phyloP scores from a whole-genome alignment of 2,888 invertebrate genomes.

The Brachylomia viminalis region DNA sequence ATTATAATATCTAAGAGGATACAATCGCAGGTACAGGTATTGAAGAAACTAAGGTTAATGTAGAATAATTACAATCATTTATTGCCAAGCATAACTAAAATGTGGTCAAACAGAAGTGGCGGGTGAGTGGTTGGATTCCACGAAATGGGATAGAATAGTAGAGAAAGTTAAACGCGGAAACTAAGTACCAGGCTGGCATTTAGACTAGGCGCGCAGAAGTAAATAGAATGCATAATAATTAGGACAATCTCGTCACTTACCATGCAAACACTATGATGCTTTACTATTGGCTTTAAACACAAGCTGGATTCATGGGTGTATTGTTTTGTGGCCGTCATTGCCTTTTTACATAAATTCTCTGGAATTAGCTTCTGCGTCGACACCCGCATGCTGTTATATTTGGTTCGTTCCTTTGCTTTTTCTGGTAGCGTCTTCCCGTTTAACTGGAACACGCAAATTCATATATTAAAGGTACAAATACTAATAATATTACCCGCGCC shows the following conservation, averaged over 20 bases:
- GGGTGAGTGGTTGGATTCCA: background rate
- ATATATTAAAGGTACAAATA: too few relatives aligned
- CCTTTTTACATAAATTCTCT: constrained; percentile 68
- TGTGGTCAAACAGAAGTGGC: background rate
- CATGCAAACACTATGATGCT: constrained; percentile 80
- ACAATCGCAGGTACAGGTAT: background rate
- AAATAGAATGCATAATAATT: constrained; percentile 36
- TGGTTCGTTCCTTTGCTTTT: constrained; percentile 79
- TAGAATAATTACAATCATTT: background rate
- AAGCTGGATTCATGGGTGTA: constrained; percentile 72
- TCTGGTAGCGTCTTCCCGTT: constrained; percentile 74
- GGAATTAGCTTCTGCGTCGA: constrained; percentile 81
- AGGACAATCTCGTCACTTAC: constrained; percentile 69
- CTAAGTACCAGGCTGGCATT: constrained; percentile 42
- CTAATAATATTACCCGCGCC: too few relatives aligned
- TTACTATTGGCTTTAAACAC: constrained; percentile 79
- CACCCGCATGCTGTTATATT: constrained; percentile 79
- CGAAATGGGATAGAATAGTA: too few relatives aligned
- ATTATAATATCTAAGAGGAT: background rate
- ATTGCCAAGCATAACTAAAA: background rate
- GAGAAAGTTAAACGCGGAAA: constrained; percentile 17
- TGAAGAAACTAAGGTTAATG: background rate
- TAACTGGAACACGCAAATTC: constrained; percentile 69
- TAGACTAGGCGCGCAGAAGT: constrained; percentile 53
- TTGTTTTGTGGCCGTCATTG: constrained; percentile 66